Evolutionary conservation across 1,140 invertebrate genomes (phyloP), one percentile per base, ranked within the genome.

Genomic region (Cryptotermes secundus): DNA sequence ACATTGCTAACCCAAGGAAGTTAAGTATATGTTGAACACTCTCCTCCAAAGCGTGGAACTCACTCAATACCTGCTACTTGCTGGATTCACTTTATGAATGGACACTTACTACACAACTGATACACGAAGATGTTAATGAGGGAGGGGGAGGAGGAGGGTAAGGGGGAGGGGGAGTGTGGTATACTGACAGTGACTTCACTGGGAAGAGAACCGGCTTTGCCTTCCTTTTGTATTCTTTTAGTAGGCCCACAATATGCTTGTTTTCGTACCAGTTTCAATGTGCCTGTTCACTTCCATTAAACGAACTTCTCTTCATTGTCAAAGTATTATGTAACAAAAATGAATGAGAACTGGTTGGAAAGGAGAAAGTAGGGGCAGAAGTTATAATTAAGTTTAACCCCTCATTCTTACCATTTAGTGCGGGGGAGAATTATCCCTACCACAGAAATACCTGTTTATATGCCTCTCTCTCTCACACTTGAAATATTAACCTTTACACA

Each of bases 341-440:
- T n/a, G 59, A 72, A 31, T 72, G n/a, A 72, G n/a, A 72, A 72
- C 59, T 72, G n/a, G 59, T 72, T 72, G 59, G 31, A 72, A 72
- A 26, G n/a, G 59, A n/a, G 10, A 72, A 72, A 31, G 59, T 31
- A 16, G 26, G n/a, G 59, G 59, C n/a, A 72, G 59, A n/a, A 16
- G 59, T 72, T 72, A n/a, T 72, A 72, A 72, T 72, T 14, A 72
- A 72, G 0, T 72, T 6, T n/a, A 31, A 6, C 59, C 59, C 31
- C 59, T 26, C 59, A 72, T 72, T n/a, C 7, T 6, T 72, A 31
- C 4, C 59, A 9, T 26, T 9, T n/a, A 14, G 26, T 31, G 59
- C n/a, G 26, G 59, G 59, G 26, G 26, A 72, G 4, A 6, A n/a
- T 72, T 72, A 72, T 72, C n/a, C 59, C 59, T n/a, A n/a, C 59